phyloP scores from a whole-genome alignment of 2,888 invertebrate genomes.

The Andricus curvator region DNA sequence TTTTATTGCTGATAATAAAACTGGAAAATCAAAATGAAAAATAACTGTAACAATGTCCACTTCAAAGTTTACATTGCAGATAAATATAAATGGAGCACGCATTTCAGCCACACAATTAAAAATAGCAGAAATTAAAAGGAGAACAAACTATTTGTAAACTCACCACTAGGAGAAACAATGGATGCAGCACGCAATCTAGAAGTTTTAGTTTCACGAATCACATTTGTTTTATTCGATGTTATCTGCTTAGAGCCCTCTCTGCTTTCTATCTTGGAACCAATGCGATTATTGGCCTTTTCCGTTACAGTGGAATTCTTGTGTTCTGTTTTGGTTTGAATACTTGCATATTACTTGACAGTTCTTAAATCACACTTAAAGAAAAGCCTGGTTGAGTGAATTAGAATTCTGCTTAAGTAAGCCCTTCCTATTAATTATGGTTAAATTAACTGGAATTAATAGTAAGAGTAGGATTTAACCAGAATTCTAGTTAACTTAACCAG shows the following conservation, averaged over 20 bases:
- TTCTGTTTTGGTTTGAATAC: slow-evolving; percentile 1
- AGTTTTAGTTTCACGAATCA: slow-evolving; percentile 68
- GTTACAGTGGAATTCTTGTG: slow-evolving; percentile 1
- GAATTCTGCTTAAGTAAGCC: no score
- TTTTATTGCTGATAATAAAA: no score
- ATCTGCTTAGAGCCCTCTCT: slow-evolving; percentile 61
- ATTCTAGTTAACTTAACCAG: neutral
- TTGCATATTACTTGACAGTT: neutral
- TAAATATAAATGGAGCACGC: neutral
- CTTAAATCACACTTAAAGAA: neutral
- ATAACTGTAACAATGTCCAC: no score
- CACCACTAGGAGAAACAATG: slow-evolving; percentile 67
- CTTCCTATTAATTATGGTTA: no score
- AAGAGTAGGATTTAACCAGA: no score
- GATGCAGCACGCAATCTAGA: slow-evolving; percentile 70
- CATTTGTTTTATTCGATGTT: slow-evolving; percentile 60
- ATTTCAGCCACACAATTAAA: neutral
- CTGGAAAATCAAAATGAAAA: no score
- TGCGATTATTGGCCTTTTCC: slow-evolving; percentile 77
- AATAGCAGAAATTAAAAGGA: neutral
- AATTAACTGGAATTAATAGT: no score
- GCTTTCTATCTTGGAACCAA: slow-evolving; percentile 70
- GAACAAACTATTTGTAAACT: neutral
- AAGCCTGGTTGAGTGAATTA: no score
- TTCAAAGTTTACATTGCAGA: no score